phyloP scores from a whole-genome alignment of 92 coral and sea anemone species.

The Umimayanthus kanabou region DNA sequence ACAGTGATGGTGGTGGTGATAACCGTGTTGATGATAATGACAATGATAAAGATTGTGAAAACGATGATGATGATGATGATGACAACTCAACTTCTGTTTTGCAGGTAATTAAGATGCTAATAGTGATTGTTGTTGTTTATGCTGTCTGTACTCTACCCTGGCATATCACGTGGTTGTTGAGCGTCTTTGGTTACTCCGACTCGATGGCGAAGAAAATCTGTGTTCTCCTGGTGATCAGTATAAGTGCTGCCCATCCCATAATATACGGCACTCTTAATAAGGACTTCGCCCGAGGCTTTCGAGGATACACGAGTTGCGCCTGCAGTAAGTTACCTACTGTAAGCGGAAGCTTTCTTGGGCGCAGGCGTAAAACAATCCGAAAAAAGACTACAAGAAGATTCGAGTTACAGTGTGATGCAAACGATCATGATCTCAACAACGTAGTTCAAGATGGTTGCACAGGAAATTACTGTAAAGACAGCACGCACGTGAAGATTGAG shows the following conservation, averaged over 20 bases:
- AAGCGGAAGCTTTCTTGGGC: background rate
- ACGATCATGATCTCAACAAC: background rate
- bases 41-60: too few relatives aligned
- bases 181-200: conserved; percentile 81
- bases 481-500: background rate
- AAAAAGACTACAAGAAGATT: background rate
- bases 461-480: background rate
- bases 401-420: background rate
- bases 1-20: too few relatives aligned
- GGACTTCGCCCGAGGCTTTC: conserved; percentile 77
- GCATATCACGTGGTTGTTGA: conserved; percentile 86
- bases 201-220: conserved; percentile 88
- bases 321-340: background rate
- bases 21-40: too few relatives aligned
- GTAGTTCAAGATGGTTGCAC: background rate
- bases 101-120: conserved; percentile 79
- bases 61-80: background rate
- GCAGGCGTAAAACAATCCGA: background rate
- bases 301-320: conserved; percentile 35
- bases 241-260: conserved; percentile 90
- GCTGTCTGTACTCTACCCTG: conserved; percentile 80
- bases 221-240: conserved; percentile 78
- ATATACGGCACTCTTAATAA: conserved; percentile 83
- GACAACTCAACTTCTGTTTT: conserved; percentile 8
- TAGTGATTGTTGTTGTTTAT: conserved; percentile 79